Conservation (phyloP, 2,797 vertebrate genomes). For the Lophius americanus region DNA sequence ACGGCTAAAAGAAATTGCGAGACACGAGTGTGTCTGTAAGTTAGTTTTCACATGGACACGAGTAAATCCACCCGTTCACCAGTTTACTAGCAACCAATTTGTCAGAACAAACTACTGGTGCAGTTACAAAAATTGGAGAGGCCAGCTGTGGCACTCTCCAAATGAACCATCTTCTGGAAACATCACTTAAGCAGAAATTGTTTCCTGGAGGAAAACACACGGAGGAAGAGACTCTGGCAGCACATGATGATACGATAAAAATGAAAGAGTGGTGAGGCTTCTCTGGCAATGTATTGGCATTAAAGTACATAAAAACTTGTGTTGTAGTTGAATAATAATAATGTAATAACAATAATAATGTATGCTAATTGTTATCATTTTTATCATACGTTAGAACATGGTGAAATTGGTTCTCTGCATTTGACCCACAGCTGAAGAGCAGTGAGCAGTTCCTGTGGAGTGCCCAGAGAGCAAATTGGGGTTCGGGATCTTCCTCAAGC, state of each 20-base stretch:
- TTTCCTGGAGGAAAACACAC: conserved; percentile 24
- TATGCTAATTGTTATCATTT: too few relatives aligned
- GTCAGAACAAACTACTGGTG: conserved; percentile 13
- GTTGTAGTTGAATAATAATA: too few relatives aligned
- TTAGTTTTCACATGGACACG: not conserved
- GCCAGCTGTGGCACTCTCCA: conserved; percentile 14
- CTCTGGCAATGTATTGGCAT: not conserved
- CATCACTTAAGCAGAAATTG: conserved; percentile 32
- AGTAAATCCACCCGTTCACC: not conserved
- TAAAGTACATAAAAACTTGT: too few relatives aligned
- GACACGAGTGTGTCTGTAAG: not conserved
- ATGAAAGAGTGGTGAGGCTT: conserved; percentile 6
- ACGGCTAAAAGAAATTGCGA: too few relatives aligned
- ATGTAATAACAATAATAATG: too few relatives aligned
- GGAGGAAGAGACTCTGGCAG: conserved; percentile 6
- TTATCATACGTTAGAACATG: too few relatives aligned
- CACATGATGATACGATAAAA: conserved; percentile 25
- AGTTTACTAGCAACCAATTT: conserved; percentile 19
- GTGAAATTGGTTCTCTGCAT: too few relatives aligned
- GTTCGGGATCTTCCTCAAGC: too few relatives aligned
- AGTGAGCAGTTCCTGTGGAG: too few relatives aligned
- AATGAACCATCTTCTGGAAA: conserved; percentile 44
- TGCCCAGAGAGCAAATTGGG: too few relatives aligned
- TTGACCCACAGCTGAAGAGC: too few relatives aligned
- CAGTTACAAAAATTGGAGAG: conserved; percentile 10